Conservation (phyloP, 2,113 vertebrate genomes). For the Glaucomys volans region DNA sequence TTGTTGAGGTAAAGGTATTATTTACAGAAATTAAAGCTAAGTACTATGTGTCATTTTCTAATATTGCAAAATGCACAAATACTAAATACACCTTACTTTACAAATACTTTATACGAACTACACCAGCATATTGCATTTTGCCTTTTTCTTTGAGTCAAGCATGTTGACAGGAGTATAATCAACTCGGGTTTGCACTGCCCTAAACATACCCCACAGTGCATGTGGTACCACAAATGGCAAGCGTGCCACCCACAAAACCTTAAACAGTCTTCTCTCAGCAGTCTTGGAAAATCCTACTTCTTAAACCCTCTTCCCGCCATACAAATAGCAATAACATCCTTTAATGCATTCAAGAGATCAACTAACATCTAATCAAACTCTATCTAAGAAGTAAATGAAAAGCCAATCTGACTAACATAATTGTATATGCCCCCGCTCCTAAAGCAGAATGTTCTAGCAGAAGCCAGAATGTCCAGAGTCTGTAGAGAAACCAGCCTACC, state of each 20-base stretch:
- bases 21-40: conserved; percentile 37
- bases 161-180: background rate
- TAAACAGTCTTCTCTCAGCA: background rate
- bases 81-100: background rate
- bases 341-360: conserved; percentile 1
- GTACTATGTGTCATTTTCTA: background rate
- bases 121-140: background rate
- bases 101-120: background rate
- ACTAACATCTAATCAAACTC: background rate
- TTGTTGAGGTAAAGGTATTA: background rate
- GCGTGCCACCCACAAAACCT: background rate
- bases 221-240: background rate
- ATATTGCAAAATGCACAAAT: background rate
- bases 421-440: background rate
- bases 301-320: background rate
- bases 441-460: background rate
- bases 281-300: background rate
- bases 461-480: background rate
- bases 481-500: background rate
- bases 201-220: background rate
- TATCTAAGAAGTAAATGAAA: background rate
- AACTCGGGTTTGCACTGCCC: background rate
- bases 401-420: background rate
- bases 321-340: background rate
- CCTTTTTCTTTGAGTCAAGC: background rate